Percentiles rank a stretch among this genome's conserved stretches.
Evolutionary conservation across 2,113 vertebrate species (phyloP).

Genomic region (Zosterops lateralis): DNA sequence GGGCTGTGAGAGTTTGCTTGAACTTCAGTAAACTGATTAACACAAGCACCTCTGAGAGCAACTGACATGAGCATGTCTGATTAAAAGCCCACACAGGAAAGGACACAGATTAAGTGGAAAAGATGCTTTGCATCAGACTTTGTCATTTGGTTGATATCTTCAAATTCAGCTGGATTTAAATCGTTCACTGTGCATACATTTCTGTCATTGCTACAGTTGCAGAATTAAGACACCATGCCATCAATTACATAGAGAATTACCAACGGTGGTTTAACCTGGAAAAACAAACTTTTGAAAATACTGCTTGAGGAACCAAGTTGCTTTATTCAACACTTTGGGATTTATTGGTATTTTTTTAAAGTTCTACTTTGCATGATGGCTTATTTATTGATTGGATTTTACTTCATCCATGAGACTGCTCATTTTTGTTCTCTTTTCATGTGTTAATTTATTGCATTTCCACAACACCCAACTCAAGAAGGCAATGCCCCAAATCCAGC

Average conservation of each 20-base stretch:
- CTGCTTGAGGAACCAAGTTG: neutral
- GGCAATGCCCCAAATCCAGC: neutral
- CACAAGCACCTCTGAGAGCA: neutral
- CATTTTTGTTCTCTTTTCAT: neutral
- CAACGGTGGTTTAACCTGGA: neutral
- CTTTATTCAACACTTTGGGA: neutral
- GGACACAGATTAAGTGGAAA: constrained; percentile 37
- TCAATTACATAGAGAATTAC: constrained; percentile 13
- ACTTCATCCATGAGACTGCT: neutral
- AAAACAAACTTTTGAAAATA: constrained; percentile 28
- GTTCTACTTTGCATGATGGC: neutral
- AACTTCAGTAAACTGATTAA: neutral
- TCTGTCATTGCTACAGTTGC: neutral
- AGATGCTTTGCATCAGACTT: constrained; percentile 44
- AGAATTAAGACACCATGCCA: constrained; percentile 9
- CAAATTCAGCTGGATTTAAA: constrained; percentile 46
- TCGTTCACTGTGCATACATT: neutral
- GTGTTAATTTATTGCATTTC: neutral
- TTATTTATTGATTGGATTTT: neutral
- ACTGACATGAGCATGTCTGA: neutral
- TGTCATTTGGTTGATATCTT: constrained; percentile 6
- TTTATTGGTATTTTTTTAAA: neutral
- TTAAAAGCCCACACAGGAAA: neutral
- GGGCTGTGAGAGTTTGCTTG: neutral
- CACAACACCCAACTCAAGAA: neutral